Conservation (phyloP, 1,140 invertebrate species). For the Coenobita brevimanus region DNA sequence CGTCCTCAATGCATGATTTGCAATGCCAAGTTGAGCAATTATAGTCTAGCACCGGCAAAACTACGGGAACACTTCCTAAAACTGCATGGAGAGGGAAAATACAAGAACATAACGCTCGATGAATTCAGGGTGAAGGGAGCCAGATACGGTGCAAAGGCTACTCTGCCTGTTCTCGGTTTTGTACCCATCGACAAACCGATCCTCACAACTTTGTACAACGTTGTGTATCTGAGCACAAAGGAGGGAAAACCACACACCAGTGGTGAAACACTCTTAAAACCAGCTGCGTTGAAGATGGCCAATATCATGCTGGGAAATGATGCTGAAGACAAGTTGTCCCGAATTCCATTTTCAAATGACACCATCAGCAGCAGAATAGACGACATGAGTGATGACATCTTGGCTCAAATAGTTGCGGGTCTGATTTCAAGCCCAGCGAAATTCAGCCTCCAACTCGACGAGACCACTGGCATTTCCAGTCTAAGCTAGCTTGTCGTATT, state of each 20-base stretch:
- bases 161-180: conserved; percentile 2
- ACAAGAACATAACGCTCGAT: conserved; percentile 7
- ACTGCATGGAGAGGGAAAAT: not conserved
- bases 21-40: conserved; percentile 47
- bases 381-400: too few relatives aligned
- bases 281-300: conserved; percentile 29
- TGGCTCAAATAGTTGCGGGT: too few relatives aligned
- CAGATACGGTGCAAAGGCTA: conserved; percentile 9
- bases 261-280: conserved; percentile 29
- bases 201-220: not conserved
- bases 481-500: too few relatives aligned
- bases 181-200: conserved; percentile 30
- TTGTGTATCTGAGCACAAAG: conserved; percentile 26
- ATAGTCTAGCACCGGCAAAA: too few relatives aligned
- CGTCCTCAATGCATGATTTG: conserved; percentile 55
- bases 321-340: conserved; percentile 21
- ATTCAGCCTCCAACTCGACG: too few relatives aligned
- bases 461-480: too few relatives aligned
- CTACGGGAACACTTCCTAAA: not conserved
- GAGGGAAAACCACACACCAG: conserved; percentile 23
- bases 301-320: conserved; percentile 36
- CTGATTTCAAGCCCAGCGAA: too few relatives aligned
- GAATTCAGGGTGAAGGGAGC: not conserved
- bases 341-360: not conserved
- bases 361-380: conserved; percentile 28